A percentile compares a stretch with the other conserved stretches of the same genome.
Conservation (phyloP, 2,797 vertebrate genomes). For the Lagodon rhomboides region DNA sequence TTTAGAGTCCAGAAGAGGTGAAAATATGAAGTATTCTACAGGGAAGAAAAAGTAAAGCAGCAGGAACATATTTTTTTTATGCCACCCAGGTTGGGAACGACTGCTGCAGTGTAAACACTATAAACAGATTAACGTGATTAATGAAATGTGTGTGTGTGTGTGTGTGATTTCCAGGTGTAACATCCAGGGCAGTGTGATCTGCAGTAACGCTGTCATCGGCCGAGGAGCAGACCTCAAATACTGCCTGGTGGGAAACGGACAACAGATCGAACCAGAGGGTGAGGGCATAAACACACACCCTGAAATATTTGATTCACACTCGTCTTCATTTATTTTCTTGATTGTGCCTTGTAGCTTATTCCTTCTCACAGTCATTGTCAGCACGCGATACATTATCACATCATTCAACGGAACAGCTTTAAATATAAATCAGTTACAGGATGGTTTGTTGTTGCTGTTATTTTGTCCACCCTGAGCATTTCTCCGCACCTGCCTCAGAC, state of each 20-base stretch:
- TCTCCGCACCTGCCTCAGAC: slow-evolving; percentile 29
- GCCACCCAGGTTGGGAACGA: neutral
- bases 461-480: neutral
- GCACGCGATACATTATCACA: neutral
- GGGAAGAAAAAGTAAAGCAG: neutral
- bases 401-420: neutral
- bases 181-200: slow-evolving; percentile 95
- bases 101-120: neutral
- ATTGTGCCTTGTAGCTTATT: neutral
- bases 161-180: slow-evolving; percentile 86
- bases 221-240: slow-evolving; percentile 95
- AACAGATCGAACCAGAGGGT: slow-evolving; percentile 89
- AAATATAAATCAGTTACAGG: neutral
- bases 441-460: slow-evolving; percentile 20
- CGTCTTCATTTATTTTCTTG: neutral
- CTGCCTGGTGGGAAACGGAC: slow-evolving; percentile 93
- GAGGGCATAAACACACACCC: slow-evolving; percentile 50
- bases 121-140: neutral
- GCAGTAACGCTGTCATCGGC: slow-evolving; percentile 92
- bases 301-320: neutral
- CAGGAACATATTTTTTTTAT: neutral
- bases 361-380: neutral
- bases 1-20: neutral
- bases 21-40: neutral
- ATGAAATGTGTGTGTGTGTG: slow-evolving; percentile 26